Evolutionary conservation across 37 sponge, comb jelly and placozoan species (phyloP), one percentile per base, ranked within the genome.

Genomic region (Aplysina aerophoba): DNA sequence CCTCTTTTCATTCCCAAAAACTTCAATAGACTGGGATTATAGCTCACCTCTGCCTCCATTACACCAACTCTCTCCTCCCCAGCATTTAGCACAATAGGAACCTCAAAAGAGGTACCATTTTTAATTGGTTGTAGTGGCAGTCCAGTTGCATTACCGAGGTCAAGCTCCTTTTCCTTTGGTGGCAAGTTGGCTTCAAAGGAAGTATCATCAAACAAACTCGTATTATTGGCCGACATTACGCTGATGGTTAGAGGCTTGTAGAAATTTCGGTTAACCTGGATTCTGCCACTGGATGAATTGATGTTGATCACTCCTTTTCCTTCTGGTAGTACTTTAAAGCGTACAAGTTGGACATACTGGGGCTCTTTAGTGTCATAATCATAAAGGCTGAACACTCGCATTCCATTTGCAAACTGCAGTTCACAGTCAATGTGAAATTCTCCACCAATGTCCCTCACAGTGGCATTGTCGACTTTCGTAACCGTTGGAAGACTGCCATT

Each of bases 61-160:
- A 89, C 83, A 56, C 93, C 89, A 56, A 92, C 79, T 20, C 13
- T 0, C 25, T 20, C 37, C 28, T 39, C 63, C 34, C 36, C 61
- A 13, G 89, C 54, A 57, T 83, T 89, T 28, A 88, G 40, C 21
- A 59, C 27, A 30, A 92, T 74, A 8, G 89, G 81, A 54, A 92
- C 27, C 1, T 54, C n/a, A 57, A 92, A 62, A 0, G 2, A n/a
- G 17, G 58, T 25, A n/a, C 37, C 55, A 22, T 1, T 37, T 34
- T 71, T 36, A 57, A 84, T 64, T 40, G 73, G 15, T 24, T 21
- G 34, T 2, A 92, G 21, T 16, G 92, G 89, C 0, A 37, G 38
- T 0, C 59, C 72, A n/a, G 5, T 21, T 2, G 40, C 38, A 13
- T 41, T 56, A 13, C 92, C 92, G 31, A 92, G 58, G 35, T 89